These are phyloP conservation scores for Alligator mississippiensis DNA, from an alignment of 2,113 vertebrate species.

Conservation along the genomic window DNA sequence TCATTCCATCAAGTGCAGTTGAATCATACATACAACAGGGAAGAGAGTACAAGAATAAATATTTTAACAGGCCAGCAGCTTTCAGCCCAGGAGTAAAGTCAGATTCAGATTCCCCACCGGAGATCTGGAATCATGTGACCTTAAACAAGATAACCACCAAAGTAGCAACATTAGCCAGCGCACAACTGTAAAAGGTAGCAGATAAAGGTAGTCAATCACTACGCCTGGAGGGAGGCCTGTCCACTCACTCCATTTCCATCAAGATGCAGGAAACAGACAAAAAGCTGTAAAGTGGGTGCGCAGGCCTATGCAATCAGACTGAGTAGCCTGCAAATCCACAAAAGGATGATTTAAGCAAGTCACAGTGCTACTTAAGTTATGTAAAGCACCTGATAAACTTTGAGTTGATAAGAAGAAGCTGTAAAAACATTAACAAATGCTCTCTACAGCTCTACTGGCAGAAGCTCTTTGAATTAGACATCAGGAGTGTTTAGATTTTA, in stretches of 20 bases:
- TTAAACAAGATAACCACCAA: constrained; percentile 28
- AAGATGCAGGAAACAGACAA: constrained; percentile 31
- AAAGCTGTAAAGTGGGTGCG: constrained; percentile 46
- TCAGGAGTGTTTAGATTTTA: not conserved
- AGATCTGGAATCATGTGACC: not conserved
- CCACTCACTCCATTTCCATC: constrained; percentile 4
- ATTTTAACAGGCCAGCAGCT: not conserved
- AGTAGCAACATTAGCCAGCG: constrained; percentile 52
- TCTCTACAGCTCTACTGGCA: not conserved
- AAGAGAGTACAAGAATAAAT: not conserved
- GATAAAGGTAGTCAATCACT: constrained; percentile 51
- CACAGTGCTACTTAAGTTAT: not conserved
- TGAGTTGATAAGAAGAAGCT: constrained; percentile 22
- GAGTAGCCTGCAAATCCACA: constrained; percentile 16
- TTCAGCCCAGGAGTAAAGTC: constrained; percentile 2
- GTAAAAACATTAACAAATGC: constrained; percentile 42
- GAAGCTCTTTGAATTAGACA: constrained; percentile 2
- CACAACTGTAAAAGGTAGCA: constrained; percentile 41
- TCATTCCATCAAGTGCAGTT: constrained; percentile 19
- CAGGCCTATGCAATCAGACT: constrained; percentile 23
- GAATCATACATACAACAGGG: not conserved
- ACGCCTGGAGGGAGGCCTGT: not conserved
- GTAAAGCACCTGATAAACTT: constrained; percentile 23
- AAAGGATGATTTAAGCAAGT: constrained; percentile 19
- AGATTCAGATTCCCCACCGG: constrained; percentile 3